Evolutionary conservation across 2,797 vertebrate genomes (phyloP).

Genomic region (Sandelia bainsii): DNA sequence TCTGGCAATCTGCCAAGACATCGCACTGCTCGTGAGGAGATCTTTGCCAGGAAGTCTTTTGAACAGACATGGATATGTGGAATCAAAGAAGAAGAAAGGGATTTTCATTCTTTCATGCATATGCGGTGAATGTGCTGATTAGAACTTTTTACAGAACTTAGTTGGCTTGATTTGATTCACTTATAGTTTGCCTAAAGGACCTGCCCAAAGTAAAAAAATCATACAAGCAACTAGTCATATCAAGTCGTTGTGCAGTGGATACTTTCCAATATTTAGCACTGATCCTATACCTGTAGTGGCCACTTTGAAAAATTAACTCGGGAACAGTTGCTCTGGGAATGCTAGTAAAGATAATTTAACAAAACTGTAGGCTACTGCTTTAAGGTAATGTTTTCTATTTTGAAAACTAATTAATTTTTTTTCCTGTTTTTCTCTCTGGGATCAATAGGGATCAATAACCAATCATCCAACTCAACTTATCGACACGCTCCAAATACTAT

Average conservation of each 20-base stretch:
- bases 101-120: constrained; percentile 1
- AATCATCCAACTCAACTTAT: too few species aligned
- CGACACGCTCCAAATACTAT: too few species aligned
- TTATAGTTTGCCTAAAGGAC: constrained; percentile 6
- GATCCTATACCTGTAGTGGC: background rate
- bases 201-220: background rate
- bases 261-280: background rate
- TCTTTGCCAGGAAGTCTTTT: constrained; percentile 15
- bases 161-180: constrained; percentile 8
- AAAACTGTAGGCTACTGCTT: too few species aligned
- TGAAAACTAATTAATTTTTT: too few species aligned
- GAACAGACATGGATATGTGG: constrained; percentile 5
- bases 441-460: too few species aligned
- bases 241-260: background rate
- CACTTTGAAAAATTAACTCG: background rate
- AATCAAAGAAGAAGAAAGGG: constrained; percentile 36
- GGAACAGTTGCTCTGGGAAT: background rate
- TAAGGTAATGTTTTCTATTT: too few species aligned
- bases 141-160: constrained; percentile 14
- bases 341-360: too few species aligned
- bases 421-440: too few species aligned
- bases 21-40: background rate
- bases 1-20: constrained; percentile 14
- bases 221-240: background rate
- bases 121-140: constrained; percentile 10